Conservation (phyloP, 2,888 invertebrate species). For the Ernsta delagoae region DNA sequence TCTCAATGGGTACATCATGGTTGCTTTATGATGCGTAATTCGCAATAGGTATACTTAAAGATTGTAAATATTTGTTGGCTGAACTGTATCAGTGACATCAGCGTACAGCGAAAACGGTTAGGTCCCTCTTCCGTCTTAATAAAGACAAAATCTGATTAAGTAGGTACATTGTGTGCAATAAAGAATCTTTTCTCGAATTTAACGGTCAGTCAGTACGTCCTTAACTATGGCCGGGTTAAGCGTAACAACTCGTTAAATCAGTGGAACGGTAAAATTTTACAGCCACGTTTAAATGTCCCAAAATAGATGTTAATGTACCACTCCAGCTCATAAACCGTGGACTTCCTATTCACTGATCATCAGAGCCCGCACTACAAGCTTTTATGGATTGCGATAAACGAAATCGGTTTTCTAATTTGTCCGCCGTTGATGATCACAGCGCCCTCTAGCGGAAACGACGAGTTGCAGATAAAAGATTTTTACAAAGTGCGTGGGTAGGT, state of each 20-base stretch:
- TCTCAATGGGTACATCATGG: no score
- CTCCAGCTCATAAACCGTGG: constrained; percentile 11
- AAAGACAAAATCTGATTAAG: no score
- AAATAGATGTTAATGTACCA: constrained; percentile 26
- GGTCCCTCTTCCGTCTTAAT: no score
- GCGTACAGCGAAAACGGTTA: no score
- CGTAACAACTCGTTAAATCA: constrained; percentile 30
- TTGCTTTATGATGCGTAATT: no score
- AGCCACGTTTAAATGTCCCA: constrained; percentile 22
- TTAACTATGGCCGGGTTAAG: constrained; percentile 18
- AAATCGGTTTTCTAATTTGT: constrained; percentile 1
- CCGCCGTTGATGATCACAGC: neutral
- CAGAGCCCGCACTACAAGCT: constrained; percentile 1
- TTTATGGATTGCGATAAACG: constrained; percentile 3
- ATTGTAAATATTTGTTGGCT: no score
- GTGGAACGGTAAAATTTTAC: constrained; percentile 22
- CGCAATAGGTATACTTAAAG: no score
- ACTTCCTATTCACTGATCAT: constrained; percentile 11
- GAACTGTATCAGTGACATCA: no score
- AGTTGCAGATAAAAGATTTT: no score
- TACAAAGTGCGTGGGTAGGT: no score
- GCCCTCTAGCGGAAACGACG: neutral
- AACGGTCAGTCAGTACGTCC: neutral
- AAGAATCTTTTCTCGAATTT: neutral
- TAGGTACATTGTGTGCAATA: neutral